Evolutionary conservation across 2,888 invertebrate species (phyloP).

Genomic region (Callosobruchus maculatus): DNA sequence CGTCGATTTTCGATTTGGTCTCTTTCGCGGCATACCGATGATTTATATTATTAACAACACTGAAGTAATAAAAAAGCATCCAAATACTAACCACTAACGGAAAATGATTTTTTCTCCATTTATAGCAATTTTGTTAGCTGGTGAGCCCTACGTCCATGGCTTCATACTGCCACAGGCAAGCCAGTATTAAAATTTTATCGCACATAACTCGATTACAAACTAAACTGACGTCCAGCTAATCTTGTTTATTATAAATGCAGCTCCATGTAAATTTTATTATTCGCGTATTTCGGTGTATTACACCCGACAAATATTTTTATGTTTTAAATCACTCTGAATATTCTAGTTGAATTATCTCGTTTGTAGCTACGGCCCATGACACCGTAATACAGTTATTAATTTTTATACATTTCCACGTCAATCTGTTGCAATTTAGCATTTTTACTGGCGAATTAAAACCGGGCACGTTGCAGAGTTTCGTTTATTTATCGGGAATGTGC

Average conservation of each 20-base stretch:
- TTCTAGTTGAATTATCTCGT: conserved; percentile 15
- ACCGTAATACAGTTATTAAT: conserved; percentile 15
- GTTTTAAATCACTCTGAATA: conserved; percentile 21
- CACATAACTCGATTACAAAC: conserved; percentile 31
- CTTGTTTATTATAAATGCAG: conserved; percentile 33
- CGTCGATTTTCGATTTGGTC: too few relatives aligned
- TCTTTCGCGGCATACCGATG: too few relatives aligned
- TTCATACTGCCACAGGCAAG: not conserved
- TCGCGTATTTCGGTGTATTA: conserved; percentile 18
- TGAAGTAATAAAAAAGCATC: too few relatives aligned
- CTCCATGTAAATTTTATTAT: conserved; percentile 31
- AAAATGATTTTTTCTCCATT: too few relatives aligned
- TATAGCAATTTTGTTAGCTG: too few relatives aligned
- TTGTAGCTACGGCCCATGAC: conserved; percentile 2
- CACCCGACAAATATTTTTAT: conserved; percentile 26
- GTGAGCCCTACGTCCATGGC: not conserved
- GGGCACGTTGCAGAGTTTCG: not conserved
- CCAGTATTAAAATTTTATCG: conserved; percentile 30
- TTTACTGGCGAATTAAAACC: not conserved
- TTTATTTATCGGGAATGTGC: not conserved
- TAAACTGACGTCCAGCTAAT: conserved; percentile 27
- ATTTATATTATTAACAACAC: too few relatives aligned
- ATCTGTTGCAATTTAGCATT: conserved; percentile 4
- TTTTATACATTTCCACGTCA: conserved; percentile 15
- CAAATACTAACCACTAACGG: too few relatives aligned